A percentile compares a stretch with the other conserved stretches of the same genome.
These are phyloP conservation scores for Axinella damicornis DNA, from an alignment of 37 sponge, comb jelly and placozoan genomes.

Conservation along the genomic window DNA sequence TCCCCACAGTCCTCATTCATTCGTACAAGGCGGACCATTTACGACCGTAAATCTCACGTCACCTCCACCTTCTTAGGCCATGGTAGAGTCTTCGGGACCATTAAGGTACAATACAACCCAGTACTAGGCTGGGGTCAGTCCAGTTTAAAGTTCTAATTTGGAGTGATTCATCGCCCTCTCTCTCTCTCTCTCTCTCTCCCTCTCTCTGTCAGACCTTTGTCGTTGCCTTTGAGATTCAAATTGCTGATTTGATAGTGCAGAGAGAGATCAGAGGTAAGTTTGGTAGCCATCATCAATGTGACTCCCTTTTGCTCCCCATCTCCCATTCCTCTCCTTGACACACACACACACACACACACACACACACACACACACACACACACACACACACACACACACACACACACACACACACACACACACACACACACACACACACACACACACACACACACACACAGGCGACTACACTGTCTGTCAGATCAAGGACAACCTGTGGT, in stretches of 20 bases:
- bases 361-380: no score
- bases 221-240: slow-evolving; percentile 52
- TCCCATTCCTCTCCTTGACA: neutral
- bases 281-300: no score
- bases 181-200: neutral
- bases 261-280: slow-evolving; percentile 54
- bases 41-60: slow-evolving; percentile 22
- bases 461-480: slow-evolving; percentile 77
- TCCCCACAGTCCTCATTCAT: slow-evolving; percentile 1
- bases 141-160: no score
- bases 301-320: no score
- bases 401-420: slow-evolving; percentile 30
- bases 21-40: slow-evolving; percentile 23
- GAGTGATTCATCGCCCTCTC: neutral
- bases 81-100: slow-evolving; percentile 42
- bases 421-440: neutral
- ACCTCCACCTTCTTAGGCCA: slow-evolving; percentile 11
- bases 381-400: no score
- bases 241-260: slow-evolving; percentile 25
- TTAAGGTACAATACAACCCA: neutral
- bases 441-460: neutral
- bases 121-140: no score
- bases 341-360: neutral
- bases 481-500: slow-evolving; percentile 79
- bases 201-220: slow-evolving; percentile 30